Evolutionary conservation across 1,140 invertebrate species (phyloP).

Genomic region (Bombus huntii): DNA sequence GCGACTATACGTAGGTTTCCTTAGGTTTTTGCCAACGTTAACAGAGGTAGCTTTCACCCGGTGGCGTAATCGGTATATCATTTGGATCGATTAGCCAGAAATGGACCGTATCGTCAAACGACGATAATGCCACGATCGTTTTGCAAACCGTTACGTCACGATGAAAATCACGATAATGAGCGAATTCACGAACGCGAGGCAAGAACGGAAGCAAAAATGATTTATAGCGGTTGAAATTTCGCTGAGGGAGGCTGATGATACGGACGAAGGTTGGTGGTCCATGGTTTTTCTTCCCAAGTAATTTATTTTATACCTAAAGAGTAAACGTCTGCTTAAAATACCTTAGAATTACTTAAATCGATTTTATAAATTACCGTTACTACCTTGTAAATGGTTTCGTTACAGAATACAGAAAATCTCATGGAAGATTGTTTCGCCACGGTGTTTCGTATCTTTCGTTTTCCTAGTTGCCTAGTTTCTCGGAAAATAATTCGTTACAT

Average conservation of each 20-base stretch:
- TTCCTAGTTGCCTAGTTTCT: neutral
- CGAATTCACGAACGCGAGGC: too few relatives aligned
- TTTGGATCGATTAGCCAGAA: constrained; percentile 57
- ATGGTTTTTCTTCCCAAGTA: neutral
- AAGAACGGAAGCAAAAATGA: constrained; percentile 10
- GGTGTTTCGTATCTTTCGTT: neutral
- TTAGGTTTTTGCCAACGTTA: constrained; percentile 52
- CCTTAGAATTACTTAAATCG: neutral
- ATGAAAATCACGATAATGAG: neutral
- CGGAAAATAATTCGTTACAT: too few relatives aligned
- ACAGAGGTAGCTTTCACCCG: constrained; percentile 27
- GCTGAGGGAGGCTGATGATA: neutral
- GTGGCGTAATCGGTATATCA: constrained; percentile 20
- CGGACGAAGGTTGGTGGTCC: neutral
- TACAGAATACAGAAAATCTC: too few relatives aligned
- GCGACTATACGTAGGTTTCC: constrained; percentile 31
- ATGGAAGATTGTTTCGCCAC: neutral
- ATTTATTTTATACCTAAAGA: neutral
- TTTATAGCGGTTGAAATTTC: constrained; percentile 7
- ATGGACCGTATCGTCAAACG: constrained; percentile 8
- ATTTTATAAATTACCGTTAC: neutral
- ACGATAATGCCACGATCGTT: constrained; percentile 4
- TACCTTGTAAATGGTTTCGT: neutral
- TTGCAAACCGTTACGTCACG: constrained; percentile 12
- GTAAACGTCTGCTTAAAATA: neutral